phyloP scores from a whole-genome alignment of 2,797 vertebrate species.

The Lerista edwardsae region DNA sequence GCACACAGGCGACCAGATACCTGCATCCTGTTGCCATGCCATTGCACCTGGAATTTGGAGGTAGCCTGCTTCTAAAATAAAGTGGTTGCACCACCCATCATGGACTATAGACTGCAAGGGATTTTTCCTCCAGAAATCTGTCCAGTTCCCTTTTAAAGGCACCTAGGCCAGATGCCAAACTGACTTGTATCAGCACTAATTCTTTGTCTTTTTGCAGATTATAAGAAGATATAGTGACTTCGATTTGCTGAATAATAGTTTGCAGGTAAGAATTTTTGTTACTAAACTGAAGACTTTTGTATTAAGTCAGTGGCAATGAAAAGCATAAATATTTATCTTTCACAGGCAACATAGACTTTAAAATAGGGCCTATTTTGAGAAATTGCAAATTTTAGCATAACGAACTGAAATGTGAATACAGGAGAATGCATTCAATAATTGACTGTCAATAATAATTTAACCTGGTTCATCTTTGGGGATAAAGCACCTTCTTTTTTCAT shows the following conservation, averaged over 20 bases:
- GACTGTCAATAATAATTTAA: slow-evolving; percentile 37
- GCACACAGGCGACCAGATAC: no score
- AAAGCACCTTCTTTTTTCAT: slow-evolving; percentile 49
- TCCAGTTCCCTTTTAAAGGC: no score
- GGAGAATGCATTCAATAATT: slow-evolving; percentile 50
- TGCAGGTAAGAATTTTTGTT: slow-evolving; percentile 85
- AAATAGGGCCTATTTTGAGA: not conserved
- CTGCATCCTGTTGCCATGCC: no score
- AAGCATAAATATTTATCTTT: not conserved
- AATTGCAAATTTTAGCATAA: slow-evolving; percentile 24
- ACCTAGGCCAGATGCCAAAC: no score
- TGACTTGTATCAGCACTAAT: not conserved
- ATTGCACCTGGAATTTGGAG: no score
- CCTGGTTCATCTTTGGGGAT: slow-evolving; percentile 58
- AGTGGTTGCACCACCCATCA: no score
- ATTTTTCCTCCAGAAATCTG: no score
- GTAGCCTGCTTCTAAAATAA: no score
- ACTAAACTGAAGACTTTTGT: not conserved
- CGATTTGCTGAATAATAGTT: slow-evolving; percentile 91
- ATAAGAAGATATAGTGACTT: slow-evolving; percentile 98
- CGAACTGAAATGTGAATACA: slow-evolving; percentile 42
- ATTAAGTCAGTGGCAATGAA: not conserved
- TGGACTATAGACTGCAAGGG: no score
- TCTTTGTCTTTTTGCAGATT: slow-evolving; percentile 83
- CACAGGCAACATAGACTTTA: not conserved